Conservation (phyloP, 2,113 vertebrate species). For the Mesembrinibis cayennensis region DNA sequence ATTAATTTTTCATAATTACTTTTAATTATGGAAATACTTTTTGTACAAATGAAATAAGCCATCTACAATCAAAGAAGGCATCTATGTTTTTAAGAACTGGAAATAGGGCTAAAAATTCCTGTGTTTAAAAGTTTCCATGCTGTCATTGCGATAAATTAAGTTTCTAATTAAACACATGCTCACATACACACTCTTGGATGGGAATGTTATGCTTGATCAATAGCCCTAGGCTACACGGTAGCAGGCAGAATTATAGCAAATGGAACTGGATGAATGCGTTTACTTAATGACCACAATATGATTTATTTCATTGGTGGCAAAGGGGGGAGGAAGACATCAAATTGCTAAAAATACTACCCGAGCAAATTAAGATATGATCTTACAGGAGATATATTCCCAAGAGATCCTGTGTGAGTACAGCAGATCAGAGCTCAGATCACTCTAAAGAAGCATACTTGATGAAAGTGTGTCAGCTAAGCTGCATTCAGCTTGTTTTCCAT, state of each 20-base stretch:
- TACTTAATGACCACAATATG: constrained; percentile 63
- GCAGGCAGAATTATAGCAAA: constrained; percentile 60
- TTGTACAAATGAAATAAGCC: background rate
- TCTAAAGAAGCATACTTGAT: background rate
- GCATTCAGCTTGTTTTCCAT: background rate
- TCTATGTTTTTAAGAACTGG: background rate
- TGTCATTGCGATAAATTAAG: constrained; percentile 54
- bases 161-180: constrained; percentile 63
- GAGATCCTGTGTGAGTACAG: background rate
- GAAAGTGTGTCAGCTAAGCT: background rate
- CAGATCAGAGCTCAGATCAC: background rate
- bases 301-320: constrained; percentile 53
- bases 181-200: constrained; percentile 27
- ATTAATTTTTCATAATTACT: background rate
- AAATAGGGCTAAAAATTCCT: background rate
- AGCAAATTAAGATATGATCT: constrained; percentile 51
- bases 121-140: constrained; percentile 44
- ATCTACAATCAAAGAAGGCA: background rate
- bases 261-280: constrained; percentile 57
- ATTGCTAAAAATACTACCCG: constrained; percentile 14
- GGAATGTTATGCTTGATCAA: constrained; percentile 57
- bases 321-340: constrained; percentile 35
- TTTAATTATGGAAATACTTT: background rate
- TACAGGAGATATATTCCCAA: constrained; percentile 5
- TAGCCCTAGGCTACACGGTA: constrained; percentile 28